Evolutionary conservation across 2,797 vertebrate species (phyloP).

Genomic region (Pangasius sanitwongsei): DNA sequence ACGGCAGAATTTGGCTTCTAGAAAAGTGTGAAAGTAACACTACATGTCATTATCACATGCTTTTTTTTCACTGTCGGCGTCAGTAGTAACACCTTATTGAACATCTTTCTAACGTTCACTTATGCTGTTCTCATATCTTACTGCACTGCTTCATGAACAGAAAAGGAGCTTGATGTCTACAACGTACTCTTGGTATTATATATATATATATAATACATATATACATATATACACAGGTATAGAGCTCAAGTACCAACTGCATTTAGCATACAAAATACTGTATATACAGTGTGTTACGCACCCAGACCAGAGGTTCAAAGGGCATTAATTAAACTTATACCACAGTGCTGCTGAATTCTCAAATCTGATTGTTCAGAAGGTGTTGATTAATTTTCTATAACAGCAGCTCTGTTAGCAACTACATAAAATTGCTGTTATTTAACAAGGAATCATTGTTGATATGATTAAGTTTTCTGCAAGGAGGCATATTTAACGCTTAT

Average conservation of each 20-base stretch:
- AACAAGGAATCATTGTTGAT: no score
- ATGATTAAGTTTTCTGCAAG: no score
- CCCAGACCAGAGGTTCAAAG: not conserved
- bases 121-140: not conserved
- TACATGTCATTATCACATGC: slow-evolving; percentile 42
- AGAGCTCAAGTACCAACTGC: no score
- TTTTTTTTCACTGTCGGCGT: not conserved
- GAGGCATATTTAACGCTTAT: no score
- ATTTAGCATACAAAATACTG: no score
- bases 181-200: not conserved
- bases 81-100: slow-evolving; percentile 31
- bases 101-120: not conserved
- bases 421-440: no score
- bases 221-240: no score
- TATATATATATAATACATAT: not conserved
- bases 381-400: no score
- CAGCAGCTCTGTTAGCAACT: no score
- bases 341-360: no score
- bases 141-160: not conserved
- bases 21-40: slow-evolving; percentile 23
- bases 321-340: not conserved
- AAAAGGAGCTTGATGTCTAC: not conserved
- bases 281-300: not conserved
- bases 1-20: not conserved
- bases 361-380: no score